Base-by-base conservation (phyloP, 2,888 invertebrate species). In the Flexamia atlantica region DNA sequence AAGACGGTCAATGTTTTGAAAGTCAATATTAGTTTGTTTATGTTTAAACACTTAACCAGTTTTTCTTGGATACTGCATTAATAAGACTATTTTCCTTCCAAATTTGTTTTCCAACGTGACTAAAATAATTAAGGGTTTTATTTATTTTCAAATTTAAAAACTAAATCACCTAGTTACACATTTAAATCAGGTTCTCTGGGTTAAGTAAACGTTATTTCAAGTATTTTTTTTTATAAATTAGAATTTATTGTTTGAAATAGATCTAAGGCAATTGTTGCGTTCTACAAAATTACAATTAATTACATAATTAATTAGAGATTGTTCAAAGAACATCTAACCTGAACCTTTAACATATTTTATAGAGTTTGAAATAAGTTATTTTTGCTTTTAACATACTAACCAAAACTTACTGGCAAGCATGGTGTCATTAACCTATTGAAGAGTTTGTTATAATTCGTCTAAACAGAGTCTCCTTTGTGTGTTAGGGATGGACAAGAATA, bases 401-500 rank as follows among this genome's bases (percentile, higher is more conserved):
- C 36, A 4, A 70, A 4, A 72, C 72, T 72, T 72, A 40, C 42
- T 42, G 30, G n/a, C 36, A 36, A 72, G 72, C 72, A 72, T 72
- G 40, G 30, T 70, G 70, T 72, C 72, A n/a, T 72, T 72, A 23
- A 72, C 40, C 68, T 68, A 23, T 30, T 28, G 30, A 30, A 68
- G 30, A 14, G 30, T 28, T 36, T 17, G 23, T 30, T 68, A 32
- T 30, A 17, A 68, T 57, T 1, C 28, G 68, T 68, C 17, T 60
- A 70, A n/a, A 32, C 36, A 42, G 12, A 20, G 20, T 80, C 17
- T 60, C 40, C 4, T 42, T 68, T 42, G 32, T 42, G 32, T 80
- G 82, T n/a, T 30, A 82, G 82, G 82, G 42, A 25, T 82, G 68
- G 82, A 82, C 82, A 82, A 82, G 70, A 57, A 30, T 70, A 40